Percentiles rank a stretch among this genome's conserved stretches.
Evolutionary conservation across 2,113 vertebrate species (phyloP).

Genomic region (Pelobates fuscus): DNA sequence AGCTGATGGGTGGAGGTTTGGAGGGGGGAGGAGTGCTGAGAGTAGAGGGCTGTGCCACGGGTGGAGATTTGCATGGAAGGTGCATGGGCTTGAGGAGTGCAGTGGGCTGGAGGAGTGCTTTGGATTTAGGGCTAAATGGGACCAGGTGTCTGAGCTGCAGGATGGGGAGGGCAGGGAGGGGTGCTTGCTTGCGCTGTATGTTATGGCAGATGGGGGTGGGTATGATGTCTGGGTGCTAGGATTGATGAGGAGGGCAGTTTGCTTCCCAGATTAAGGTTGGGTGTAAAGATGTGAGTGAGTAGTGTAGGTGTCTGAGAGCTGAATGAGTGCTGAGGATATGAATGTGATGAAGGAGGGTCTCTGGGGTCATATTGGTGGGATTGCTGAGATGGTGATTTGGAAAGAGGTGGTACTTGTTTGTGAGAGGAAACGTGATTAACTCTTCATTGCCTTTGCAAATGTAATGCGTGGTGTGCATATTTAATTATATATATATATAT

Average conservation of each 20-base stretch:
- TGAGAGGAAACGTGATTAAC: constrained; percentile 7
- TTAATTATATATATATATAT: too few species aligned
- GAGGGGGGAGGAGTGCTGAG: constrained; percentile 9
- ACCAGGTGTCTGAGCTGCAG: not conserved
- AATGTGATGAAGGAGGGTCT: not conserved
- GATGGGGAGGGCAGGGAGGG: not conserved
- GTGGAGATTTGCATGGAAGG: constrained; percentile 30
- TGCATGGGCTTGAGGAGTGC: not conserved
- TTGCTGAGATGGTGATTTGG: not conserved
- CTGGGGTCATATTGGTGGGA: not conserved
- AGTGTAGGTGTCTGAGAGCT: too few species aligned
- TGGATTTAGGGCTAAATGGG: not conserved
- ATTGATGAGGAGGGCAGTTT: too few species aligned
- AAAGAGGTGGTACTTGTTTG: not conserved
- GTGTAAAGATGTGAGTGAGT: too few species aligned
- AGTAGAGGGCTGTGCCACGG: constrained; percentile 28
- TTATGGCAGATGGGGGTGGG: not conserved
- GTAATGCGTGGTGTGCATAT: not conserved
- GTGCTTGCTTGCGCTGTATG: not conserved
- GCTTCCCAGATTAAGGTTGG: too few species aligned
- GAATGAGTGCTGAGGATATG: not conserved
- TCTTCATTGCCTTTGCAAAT: not conserved
- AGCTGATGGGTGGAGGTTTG: constrained; percentile 45
- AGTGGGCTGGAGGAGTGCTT: not conserved
- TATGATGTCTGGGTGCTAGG: too few species aligned